Percentiles rank a stretch among this genome's conserved stretches.
Evolutionary conservation across 2,113 vertebrate species (phyloP).

Genomic region (Papio anubis): DNA sequence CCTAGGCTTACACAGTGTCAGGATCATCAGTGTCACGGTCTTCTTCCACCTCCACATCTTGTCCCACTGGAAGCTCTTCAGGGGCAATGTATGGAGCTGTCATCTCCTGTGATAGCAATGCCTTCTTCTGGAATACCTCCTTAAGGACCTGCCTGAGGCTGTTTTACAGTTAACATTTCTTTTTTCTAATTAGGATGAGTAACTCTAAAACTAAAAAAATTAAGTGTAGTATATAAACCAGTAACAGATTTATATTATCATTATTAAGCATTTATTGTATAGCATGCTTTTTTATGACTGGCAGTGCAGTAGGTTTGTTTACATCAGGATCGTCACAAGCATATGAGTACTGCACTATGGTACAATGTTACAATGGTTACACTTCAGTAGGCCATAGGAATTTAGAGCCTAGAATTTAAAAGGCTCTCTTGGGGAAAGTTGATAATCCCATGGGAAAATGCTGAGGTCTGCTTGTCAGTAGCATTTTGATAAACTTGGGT

Average conservation of each 20-base stretch:
- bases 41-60: no score
- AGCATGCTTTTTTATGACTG: no score
- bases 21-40: no score
- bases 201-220: neutral
- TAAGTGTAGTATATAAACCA: neutral
- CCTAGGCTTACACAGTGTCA: no score
- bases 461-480: neutral
- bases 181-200: neutral
- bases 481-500: neutral
- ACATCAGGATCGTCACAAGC: no score
- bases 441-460: neutral
- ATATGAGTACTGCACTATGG: no score
- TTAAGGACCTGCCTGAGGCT: neutral
- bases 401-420: neutral
- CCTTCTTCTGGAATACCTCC: neutral
- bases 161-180: neutral
- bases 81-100: neutral
- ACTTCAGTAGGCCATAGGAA: no score
- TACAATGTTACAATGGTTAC: no score
- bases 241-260: neutral
- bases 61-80: neutral
- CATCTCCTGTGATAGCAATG: neutral
- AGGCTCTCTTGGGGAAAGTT: neutral
- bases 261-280: no score
- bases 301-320: no score